A percentile compares a stretch with the other conserved stretches of the same genome.
phyloP scores from a whole-genome alignment of 2,797 vertebrate genomes.

The Microctenopoma stevenorrisi region DNA sequence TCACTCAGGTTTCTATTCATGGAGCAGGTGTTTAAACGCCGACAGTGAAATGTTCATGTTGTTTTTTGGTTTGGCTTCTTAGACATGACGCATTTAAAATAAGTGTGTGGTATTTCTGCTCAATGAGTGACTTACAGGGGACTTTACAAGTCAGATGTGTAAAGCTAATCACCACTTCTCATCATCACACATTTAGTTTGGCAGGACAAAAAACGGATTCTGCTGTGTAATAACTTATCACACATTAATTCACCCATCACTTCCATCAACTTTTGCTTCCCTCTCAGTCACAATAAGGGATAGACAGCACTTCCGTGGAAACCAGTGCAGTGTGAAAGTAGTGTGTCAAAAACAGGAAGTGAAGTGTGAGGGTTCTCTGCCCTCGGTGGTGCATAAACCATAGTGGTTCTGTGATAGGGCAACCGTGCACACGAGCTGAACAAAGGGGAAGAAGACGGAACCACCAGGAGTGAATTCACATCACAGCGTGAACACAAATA shows the following conservation, averaged over 20 bases:
- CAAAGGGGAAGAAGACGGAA: conserved; percentile 66
- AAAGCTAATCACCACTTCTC: no score
- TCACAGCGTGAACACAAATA: conserved; percentile 3
- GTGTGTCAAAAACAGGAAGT: conserved; percentile 74
- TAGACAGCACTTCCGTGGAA: conserved; percentile 32
- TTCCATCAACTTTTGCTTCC: conserved; percentile 9
- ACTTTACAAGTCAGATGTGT: no score
- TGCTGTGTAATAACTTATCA: background rate
- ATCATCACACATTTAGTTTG: background rate
- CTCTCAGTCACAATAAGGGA: conserved; percentile 8
- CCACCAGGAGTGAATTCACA: conserved; percentile 20
- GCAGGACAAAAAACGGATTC: background rate
- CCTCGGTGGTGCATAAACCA: conserved; percentile 38
- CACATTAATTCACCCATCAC: background rate
- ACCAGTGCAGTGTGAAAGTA: conserved; percentile 12
- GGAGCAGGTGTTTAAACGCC: conserved; percentile 15
- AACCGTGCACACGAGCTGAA: conserved; percentile 28
- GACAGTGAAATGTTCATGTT: conserved; percentile 11
- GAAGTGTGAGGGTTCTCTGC: conserved; percentile 33
- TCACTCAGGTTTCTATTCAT: background rate
- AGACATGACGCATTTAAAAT: no score
- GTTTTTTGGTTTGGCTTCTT: background rate
- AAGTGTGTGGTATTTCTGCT: no score
- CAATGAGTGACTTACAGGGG: no score
- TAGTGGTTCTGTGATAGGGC: conserved; percentile 22